Conservation (phyloP, 2,797 vertebrate species). For the Ctenopoma multispine region DNA sequence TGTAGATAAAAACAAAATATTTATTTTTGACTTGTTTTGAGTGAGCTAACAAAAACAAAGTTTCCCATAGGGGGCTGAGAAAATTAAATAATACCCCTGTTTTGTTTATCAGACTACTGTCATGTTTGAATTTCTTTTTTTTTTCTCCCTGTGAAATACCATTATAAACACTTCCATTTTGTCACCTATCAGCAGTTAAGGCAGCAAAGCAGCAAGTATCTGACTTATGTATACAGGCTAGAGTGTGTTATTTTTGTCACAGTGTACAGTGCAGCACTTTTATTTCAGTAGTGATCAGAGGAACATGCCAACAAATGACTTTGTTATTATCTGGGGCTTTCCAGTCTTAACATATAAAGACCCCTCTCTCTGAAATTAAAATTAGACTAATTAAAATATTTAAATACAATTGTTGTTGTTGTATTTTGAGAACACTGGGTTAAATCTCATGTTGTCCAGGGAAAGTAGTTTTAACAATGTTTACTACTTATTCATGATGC, state of each 20-base stretch:
- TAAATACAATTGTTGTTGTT: background rate
- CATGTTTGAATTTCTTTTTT: background rate
- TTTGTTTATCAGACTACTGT: constrained; percentile 21
- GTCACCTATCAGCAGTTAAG: constrained; percentile 34
- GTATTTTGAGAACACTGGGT: constrained; percentile 1
- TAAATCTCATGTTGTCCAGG: constrained; percentile 16
- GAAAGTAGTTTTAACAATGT: constrained; percentile 15
- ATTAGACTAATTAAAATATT: background rate
- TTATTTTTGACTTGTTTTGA: constrained; percentile 37
- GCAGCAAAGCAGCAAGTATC: constrained; percentile 21
- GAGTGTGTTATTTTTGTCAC: constrained; percentile 9
- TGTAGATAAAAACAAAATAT: constrained; percentile 36
- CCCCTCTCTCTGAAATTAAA: background rate
- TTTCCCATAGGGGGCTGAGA: constrained; percentile 18
- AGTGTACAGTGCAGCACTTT: background rate
- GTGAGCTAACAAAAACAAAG: constrained; percentile 20
- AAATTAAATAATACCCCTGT: constrained; percentile 6
- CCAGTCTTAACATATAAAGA: background rate
- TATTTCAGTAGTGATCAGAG: constrained; percentile 19
- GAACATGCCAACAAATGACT: constrained; percentile 11
- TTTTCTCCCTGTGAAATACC: constrained; percentile 13
- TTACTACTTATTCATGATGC: constrained; percentile 32
- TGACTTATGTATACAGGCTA: constrained; percentile 1
- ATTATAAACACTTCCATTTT: constrained; percentile 12
- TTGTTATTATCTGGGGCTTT: background rate